Evolutionary conservation across 2,888 invertebrate species (phyloP), one percentile per base, ranked within the genome.

Genomic region (Diplazon laetatorius): DNA sequence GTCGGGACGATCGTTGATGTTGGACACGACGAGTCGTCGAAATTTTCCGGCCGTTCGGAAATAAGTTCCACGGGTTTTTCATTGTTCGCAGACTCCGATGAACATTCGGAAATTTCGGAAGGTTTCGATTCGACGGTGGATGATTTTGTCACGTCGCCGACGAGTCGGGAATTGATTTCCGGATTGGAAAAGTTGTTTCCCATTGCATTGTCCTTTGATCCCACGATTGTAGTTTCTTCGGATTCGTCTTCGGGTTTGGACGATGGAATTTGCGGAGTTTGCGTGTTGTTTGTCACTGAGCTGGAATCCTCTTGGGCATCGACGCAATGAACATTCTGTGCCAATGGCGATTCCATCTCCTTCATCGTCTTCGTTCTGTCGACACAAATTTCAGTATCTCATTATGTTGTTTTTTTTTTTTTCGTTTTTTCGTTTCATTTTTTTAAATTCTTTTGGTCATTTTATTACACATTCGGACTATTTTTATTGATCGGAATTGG

Each of bases 281-380:
- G 39, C 9, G 20, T 3, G 16, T 74, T 74, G 18, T 84, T 83
- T 2, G 30, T 6, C 74, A 82, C 80, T 82, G 87, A 81, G 83
- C 69, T 87, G 84, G 86, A 86, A 85, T 85, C 86, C 80, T 86
- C 87, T 85, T 85, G 87, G 84, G 81, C 87, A 82, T 80, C 80
- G 80, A 82, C 71, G 65, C 62, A 80, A 60, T 60, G 50, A 62
- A 50, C 63, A 66, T 84, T 84, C 82, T 84, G 74, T 79, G 79
- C 86, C 85, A 78, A 86, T 85, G 89, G 79, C 76, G 86, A 87
- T 86, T 90, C 89, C 89, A 90, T 90, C 85, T 87, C 86, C 86
- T n/a, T 81, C 80, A 69, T 70, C 70, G 52, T 71, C 63, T 72
- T 75, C 73, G 42, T 75, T 78, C 75, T 73, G 69, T 50, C 42